Conservation (phyloP, 2,113 vertebrate genomes). For the Himantopus leucocephalus region DNA sequence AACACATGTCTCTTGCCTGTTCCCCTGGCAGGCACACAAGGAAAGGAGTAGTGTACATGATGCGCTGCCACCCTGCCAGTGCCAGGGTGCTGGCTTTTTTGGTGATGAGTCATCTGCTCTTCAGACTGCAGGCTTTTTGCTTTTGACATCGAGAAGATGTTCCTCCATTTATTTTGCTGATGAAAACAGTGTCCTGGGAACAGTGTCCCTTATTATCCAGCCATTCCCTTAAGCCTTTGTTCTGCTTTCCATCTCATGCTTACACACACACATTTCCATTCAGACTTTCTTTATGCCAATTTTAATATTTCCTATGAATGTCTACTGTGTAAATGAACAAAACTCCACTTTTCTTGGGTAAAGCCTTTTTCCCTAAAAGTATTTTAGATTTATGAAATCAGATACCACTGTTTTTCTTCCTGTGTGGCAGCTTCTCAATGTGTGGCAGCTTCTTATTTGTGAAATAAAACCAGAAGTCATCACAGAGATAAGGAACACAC, state of each 20-base stretch:
- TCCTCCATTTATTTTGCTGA: neutral
- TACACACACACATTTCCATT: neutral
- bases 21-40: neutral
- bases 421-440: neutral
- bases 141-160: neutral
- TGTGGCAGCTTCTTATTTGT: neutral
- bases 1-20: neutral
- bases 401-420: neutral
- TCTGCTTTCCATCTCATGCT: neutral
- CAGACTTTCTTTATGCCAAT: neutral
- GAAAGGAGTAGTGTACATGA: fast-evolving
- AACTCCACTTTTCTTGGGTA: neutral
- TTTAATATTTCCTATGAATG: neutral
- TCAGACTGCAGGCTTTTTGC: neutral
- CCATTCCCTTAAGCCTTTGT: neutral
- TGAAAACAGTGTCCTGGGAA: neutral
- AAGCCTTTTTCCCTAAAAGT: neutral
- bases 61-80: neutral
- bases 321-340: neutral
- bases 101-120: neutral
- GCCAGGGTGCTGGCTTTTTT: neutral
- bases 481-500: neutral
- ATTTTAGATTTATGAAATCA: neutral
- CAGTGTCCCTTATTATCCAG: neutral
- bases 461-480: neutral